Conservation (phyloP, 2,113 vertebrate species). For the Illadopsis cleaveri region DNA sequence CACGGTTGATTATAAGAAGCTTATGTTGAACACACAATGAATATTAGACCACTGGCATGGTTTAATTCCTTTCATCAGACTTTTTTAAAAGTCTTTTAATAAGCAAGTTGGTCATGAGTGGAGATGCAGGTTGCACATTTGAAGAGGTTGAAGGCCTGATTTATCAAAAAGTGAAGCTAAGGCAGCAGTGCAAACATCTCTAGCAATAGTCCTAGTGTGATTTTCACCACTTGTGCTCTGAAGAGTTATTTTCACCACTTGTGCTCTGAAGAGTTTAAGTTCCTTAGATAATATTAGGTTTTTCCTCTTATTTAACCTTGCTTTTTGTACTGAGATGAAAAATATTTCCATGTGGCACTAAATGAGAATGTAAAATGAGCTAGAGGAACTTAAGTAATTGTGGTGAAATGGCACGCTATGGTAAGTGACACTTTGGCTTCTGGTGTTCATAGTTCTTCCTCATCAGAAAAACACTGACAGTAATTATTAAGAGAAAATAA, state of each 20-base stretch:
- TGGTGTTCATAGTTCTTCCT: background rate
- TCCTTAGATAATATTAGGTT: background rate
- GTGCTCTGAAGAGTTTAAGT: background rate
- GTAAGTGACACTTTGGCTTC: background rate
- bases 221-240: background rate
- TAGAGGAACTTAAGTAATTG: background rate
- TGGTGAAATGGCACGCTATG: background rate
- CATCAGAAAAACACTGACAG: background rate
- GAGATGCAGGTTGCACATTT: background rate
- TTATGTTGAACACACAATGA: background rate
- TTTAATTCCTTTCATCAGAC: background rate
- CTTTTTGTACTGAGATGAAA: background rate
- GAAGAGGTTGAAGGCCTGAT: background rate
- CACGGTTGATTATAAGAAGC: background rate
- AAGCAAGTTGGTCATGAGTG: background rate
- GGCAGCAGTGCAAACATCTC: background rate
- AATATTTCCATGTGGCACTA: background rate
- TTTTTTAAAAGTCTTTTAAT: background rate
- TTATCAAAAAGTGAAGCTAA: background rate
- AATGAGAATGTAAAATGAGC: background rate
- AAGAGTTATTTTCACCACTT: background rate
- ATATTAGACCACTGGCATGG: background rate
- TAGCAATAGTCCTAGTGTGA: background rate
- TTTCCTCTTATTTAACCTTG: background rate
- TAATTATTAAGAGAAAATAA: background rate